phyloP scores from a whole-genome alignment of 2,113 vertebrate genomes.

The Arenaria interpres region DNA sequence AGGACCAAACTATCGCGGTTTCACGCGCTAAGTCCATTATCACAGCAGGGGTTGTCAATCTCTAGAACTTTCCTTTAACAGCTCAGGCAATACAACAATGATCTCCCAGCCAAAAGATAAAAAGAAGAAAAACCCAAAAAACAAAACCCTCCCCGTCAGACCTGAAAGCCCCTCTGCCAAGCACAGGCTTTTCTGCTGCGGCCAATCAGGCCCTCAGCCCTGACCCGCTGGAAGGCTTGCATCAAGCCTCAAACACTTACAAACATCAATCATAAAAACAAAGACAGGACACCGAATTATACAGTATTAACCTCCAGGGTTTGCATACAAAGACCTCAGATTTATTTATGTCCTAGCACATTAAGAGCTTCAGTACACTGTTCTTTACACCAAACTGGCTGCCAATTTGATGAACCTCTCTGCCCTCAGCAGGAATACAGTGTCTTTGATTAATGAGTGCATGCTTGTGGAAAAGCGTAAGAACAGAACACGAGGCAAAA shows the following conservation, averaged over 20 bases:
- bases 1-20: constrained; percentile 75
- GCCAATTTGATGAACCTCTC: constrained; percentile 93
- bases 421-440: constrained; percentile 88
- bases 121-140: constrained; percentile 34
- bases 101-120: constrained; percentile 70
- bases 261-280: constrained; percentile 94
- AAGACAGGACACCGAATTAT: constrained; percentile 92
- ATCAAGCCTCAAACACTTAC: constrained; percentile 85
- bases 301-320: constrained; percentile 97
- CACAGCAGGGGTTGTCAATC: constrained; percentile 82
- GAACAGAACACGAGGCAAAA: constrained; percentile 77
- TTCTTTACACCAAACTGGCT: constrained; percentile 87
- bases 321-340: constrained; percentile 91
- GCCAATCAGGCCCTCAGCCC: constrained; percentile 83
- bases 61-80: constrained; percentile 76
- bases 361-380: constrained; percentile 84
- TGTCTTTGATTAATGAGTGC: constrained; percentile 90
- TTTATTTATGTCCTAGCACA: constrained; percentile 89
- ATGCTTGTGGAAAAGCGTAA: constrained; percentile 81
- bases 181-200: constrained; percentile 72
- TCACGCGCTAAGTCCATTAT: constrained; percentile 81
- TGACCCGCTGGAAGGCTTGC: constrained; percentile 83
- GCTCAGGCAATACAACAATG: constrained; percentile 78
- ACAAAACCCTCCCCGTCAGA: constrained; percentile 76
- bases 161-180: constrained; percentile 76